Conservation (phyloP, 2,797 vertebrate genomes). For the Anguilla megastoma region DNA sequence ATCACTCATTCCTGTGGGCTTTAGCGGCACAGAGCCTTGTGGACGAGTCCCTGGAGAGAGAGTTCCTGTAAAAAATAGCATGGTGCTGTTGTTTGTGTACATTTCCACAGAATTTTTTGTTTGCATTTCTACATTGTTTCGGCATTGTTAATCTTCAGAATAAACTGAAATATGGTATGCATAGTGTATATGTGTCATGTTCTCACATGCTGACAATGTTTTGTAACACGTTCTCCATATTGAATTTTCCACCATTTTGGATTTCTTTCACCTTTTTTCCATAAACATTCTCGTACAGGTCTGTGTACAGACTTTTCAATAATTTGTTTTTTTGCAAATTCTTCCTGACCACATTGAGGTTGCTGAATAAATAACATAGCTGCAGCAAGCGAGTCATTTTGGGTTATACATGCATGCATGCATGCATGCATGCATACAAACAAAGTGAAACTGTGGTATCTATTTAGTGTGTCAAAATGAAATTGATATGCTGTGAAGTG, state of each 20-base stretch:
- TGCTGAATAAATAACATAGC: neutral
- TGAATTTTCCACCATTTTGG: neutral
- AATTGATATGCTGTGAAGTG: too few species aligned
- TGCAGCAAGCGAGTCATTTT: neutral
- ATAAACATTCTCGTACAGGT: neutral
- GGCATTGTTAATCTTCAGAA: neutral
- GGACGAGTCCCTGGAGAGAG: constrained; percentile 12
- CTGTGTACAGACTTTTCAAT: neutral
- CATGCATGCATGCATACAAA: neutral
- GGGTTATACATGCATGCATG: neutral
- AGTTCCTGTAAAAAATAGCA: constrained; percentile 13
- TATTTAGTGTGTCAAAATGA: neutral
- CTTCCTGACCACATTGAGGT: neutral
- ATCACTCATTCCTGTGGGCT: constrained; percentile 24
- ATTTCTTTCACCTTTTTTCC: neutral
- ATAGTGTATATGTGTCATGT: neutral
- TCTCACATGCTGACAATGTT: neutral
- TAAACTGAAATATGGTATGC: neutral
- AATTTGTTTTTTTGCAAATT: neutral
- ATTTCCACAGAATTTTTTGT: neutral
- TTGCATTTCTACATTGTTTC: neutral
- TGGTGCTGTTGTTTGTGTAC: neutral
- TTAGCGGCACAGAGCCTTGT: neutral
- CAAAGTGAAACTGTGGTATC: neutral
- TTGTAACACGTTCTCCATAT: neutral